phyloP scores from a whole-genome alignment of 1,140 invertebrate species.

The Berghia stephanieae region DNA sequence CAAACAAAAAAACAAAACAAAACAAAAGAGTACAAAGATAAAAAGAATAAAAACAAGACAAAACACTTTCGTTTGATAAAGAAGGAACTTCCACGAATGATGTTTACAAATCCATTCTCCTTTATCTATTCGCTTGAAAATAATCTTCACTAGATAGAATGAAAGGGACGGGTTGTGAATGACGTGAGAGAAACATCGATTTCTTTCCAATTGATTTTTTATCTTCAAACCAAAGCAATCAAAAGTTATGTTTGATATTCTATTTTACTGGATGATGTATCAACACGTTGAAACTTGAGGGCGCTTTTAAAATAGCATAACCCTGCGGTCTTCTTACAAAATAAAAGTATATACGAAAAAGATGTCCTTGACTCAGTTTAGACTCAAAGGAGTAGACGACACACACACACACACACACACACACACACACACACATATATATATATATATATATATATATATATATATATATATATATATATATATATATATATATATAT shows the following conservation, averaged over 20 bases:
- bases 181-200: no score
- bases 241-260: no score
- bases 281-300: background rate
- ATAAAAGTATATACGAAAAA: background rate
- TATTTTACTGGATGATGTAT: no score
- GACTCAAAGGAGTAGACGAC: background rate
- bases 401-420: slow-evolving; percentile 2
- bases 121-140: no score
- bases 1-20: no score
- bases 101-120: no score
- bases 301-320: background rate
- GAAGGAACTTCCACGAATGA: background rate
- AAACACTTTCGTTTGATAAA: background rate
- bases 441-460: background rate
- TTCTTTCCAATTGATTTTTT: no score
- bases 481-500: background rate
- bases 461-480: background rate
- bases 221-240: no score
- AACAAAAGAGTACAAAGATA: no score
- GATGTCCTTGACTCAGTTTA: background rate
- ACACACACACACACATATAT: background rate
- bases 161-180: no score
- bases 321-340: background rate
- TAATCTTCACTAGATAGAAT: no score
- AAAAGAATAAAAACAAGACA: background rate